Conservation (phyloP, 2,888 invertebrate species). For the Conops quadrifasciatus region DNA sequence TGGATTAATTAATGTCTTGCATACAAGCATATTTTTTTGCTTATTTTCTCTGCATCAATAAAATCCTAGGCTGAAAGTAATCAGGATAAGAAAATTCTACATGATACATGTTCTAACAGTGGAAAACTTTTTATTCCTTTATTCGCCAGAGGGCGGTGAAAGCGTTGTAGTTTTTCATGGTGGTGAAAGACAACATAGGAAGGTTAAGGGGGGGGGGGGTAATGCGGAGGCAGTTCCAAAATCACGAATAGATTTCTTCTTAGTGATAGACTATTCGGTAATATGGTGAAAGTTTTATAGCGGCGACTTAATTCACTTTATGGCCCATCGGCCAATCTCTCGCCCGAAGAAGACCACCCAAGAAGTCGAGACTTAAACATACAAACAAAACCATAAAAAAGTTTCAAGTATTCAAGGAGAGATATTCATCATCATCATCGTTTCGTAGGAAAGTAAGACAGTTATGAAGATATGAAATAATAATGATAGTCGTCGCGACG, state of each 20-base stretch:
- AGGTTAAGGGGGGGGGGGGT: not conserved
- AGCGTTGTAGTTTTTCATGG: too few species aligned
- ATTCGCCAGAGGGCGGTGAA: too few species aligned
- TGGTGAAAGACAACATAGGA: too few species aligned
- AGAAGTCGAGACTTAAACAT: not conserved
- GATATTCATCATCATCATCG: too few species aligned
- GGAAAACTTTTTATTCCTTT: not conserved
- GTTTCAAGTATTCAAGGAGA: too few species aligned
- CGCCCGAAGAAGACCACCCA: not conserved
- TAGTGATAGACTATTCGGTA: conserved; percentile 10
- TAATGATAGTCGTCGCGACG: too few species aligned
- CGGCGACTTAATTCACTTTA: not conserved
- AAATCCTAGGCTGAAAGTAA: conserved; percentile 22
- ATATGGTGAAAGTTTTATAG: conserved; percentile 15
- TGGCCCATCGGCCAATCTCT: not conserved
- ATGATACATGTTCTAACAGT: not conserved
- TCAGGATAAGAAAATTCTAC: conserved; percentile 6
- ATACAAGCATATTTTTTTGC: conserved; percentile 16
- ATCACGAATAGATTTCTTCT: not conserved
- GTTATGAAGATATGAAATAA: too few species aligned
- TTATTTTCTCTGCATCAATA: conserved; percentile 15
- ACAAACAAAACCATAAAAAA: too few species aligned
- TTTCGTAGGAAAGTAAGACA: too few species aligned
- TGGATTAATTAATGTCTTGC: conserved; percentile 34
- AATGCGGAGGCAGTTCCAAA: not conserved